Base-by-base conservation (phyloP, 2,888 invertebrate species). In the Tanytarsus gracilentus region DNA sequence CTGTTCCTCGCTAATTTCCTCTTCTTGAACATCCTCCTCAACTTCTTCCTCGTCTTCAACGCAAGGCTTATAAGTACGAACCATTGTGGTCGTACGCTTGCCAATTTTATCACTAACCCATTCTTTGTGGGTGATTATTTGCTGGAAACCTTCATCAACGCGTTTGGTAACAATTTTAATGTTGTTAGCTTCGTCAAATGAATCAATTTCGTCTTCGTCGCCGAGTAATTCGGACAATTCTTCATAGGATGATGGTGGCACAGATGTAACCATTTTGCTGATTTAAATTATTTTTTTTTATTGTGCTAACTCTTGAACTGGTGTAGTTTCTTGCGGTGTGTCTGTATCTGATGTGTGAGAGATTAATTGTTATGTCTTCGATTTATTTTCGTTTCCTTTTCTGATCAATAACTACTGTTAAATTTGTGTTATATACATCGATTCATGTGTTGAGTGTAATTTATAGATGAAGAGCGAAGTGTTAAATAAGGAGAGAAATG, bases 61-160 rank as follows among this genome's bases (percentile, higher is more conserved):
- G 7, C 25, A 9, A 11, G 49, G 36, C 4, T 60, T 16, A n/a
- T 60, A 60, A 5, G 50, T 60, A 29, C 60, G 60, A 29, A 50
- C 60, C 50, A 50, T 36, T 9, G 49, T 49, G 5, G 60, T 60
- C 6, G 60, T 60, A 7, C 50, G 49, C n/a, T 49, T 49, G 9
- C 60, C 60, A 27, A 58, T 40, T 14, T 44, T 44, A 30, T 58
- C 58, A 49, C 39, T 49, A 21, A 60, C 60, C 58, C 58, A 58
- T 58, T 58, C 58, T 16, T 58, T 58, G 25, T n/a, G n/a, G 26
- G 60, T 60, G 18, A 60, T 50, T 33, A 50, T 60, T 60, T 60
- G 60, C 39, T 60, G 50, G 39, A 50, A 60, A 50, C 60, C 50
- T 14, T 60, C 50, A 5, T 60, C 60, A 23, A 50, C 14, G 18